Base-by-base conservation (phyloP, 2,797 vertebrate genomes). In the Cygnus olor region DNA sequence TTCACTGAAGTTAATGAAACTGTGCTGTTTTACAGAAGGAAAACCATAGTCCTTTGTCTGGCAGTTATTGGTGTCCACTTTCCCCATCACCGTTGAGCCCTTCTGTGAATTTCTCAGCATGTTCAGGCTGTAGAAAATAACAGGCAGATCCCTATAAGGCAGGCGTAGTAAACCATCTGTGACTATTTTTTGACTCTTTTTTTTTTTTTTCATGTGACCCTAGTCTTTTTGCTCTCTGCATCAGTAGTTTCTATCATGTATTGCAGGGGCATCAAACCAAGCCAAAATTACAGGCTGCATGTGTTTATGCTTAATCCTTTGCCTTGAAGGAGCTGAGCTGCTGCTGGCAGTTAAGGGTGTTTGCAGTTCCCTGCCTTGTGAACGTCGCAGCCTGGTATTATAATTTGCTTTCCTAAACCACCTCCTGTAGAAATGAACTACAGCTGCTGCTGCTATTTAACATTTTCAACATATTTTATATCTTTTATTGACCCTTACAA, bases 381-480 rank as follows among this genome's bases (percentile, higher is more conserved):
- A 70, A 42, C 0, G 0, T 36, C 45, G 54, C 28, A 71, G 28
- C 14, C 49, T 88, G 0, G 0, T 16, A 1, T 70, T 85, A 36
- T 5, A 32, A 66, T 64, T 40, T 53, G 40, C 27, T 36, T 53
- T 83, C 3, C 4, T 47, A 71, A 60, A 11, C 24, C 36, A 49
- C 12, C n/a, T 82, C 51, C 28, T 71, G 49, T 34, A 71, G 60
- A 47, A 86, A 73, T 28, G 3, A 77, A 11, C 32, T 61, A 9
- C 22, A 91, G n/a, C 30, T 87, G 64, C 68, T 60, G n/a, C 30
- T 71, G 44, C 14, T 53, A 32, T 2, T 38, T 66, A 73, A 61
- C 11, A 14, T 15, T 90, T 80, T 77, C 3, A 77, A 63, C 14
- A 49, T 63, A 9, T 73, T 93, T 81, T 69, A 7, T 76, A 8